These are phyloP conservation scores for Xestoiulus laeticollis DNA, from an alignment of 2,888 invertebrate species.

Conservation along the genomic window DNA sequence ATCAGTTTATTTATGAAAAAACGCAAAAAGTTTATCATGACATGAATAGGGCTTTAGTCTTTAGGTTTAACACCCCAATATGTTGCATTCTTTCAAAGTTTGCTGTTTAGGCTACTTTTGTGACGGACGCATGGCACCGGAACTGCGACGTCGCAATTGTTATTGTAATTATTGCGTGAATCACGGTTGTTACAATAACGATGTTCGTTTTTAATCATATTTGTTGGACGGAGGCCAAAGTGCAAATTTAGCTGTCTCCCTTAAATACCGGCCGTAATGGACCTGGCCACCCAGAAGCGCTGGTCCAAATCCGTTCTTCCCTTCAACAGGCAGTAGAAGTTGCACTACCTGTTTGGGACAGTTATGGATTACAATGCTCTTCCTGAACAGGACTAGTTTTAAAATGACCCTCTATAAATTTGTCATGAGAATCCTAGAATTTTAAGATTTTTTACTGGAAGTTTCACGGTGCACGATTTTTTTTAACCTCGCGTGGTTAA, in stretches of 20 bases:
- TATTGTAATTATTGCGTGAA: conserved; percentile 13
- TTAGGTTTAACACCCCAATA: too few species aligned
- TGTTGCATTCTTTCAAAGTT: background rate
- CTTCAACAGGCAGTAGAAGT: too few species aligned
- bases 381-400: background rate
- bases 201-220: conserved; percentile 8
- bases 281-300: background rate
- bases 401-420: background rate
- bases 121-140: background rate
- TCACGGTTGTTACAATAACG: background rate
- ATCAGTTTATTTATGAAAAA: too few species aligned
- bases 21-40: too few species aligned
- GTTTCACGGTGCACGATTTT: background rate
- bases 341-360: background rate
- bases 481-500: background rate
- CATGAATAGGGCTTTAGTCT: too few species aligned
- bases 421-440: background rate
- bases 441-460: background rate
- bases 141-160: background rate
- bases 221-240: conserved; percentile 6
- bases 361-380: background rate
- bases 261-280: background rate
- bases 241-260: background rate
- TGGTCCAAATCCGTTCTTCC: background rate
- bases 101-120: background rate